Conservation (phyloP, 2,113 vertebrate genomes). For the Empidonax alnorum region DNA sequence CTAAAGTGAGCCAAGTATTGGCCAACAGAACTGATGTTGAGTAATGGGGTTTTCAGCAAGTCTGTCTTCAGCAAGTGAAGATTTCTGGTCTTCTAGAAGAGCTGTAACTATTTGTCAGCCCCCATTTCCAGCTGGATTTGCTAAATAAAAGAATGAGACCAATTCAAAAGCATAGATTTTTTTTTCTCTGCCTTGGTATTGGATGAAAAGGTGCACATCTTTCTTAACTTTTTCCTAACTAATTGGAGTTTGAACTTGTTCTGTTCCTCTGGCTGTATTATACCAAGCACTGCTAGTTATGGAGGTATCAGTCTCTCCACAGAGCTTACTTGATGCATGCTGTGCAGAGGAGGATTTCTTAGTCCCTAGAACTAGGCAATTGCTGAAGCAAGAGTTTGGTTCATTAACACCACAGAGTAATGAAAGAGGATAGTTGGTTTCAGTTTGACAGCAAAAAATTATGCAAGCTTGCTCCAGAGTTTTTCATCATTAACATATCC, state of each 20-base stretch:
- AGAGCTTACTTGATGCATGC: neutral
- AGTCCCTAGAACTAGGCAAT: neutral
- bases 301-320: neutral
- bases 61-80: neutral
- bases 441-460: neutral
- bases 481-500: neutral
- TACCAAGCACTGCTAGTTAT: neutral
- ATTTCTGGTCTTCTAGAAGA: neutral
- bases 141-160: neutral
- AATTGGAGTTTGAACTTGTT: neutral
- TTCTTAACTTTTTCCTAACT: neutral
- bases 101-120: neutral
- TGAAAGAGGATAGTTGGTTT: neutral
- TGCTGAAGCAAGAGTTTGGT: neutral
- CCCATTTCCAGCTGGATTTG: neutral
- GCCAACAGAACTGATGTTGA: neutral
- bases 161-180: neutral
- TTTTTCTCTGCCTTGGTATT: neutral
- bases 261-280: neutral
- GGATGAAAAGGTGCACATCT: neutral
- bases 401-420: neutral
- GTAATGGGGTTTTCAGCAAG: neutral
- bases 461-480: neutral
- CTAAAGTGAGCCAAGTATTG: neutral
- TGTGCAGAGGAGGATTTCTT: neutral